phyloP scores from a whole-genome alignment of 2,888 invertebrate genomes.

The Acronicta psi region DNA sequence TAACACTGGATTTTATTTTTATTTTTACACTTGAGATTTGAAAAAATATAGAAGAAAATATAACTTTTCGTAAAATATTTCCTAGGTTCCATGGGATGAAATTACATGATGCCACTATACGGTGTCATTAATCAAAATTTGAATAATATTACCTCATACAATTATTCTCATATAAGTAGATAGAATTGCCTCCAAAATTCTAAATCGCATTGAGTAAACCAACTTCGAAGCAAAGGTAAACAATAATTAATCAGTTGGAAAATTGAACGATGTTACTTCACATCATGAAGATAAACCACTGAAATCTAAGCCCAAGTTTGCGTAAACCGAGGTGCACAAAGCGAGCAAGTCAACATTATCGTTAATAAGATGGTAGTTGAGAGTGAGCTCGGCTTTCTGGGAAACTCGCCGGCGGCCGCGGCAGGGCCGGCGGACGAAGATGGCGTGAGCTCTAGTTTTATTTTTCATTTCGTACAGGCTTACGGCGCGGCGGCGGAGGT shows the following conservation, averaged over 20 bases:
- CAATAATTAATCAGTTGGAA: slow-evolving; percentile 56
- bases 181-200: slow-evolving; percentile 12
- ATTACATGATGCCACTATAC: background rate
- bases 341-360: slow-evolving; percentile 67
- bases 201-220: slow-evolving; percentile 35
- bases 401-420: slow-evolving; percentile 40
- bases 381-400: slow-evolving; percentile 59
- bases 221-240: slow-evolving; percentile 47
- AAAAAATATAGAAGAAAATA: slow-evolving; percentile 9
- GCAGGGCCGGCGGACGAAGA: slow-evolving; percentile 40
- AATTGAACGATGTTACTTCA: slow-evolving; percentile 55
- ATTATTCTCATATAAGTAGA: slow-evolving; percentile 12
- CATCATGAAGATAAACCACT: slow-evolving; percentile 56
- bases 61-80: background rate
- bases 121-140: background rate
- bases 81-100: background rate
- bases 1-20: slow-evolving; percentile 49
- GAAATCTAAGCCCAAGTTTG: slow-evolving; percentile 54
- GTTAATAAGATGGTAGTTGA: slow-evolving; percentile 67
- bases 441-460: slow-evolving; percentile 63
- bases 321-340: slow-evolving; percentile 61
- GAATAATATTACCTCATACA: background rate
- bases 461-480: slow-evolving; percentile 72
- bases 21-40: slow-evolving; percentile 18
- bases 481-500: slow-evolving; percentile 52